Evolutionary conservation across 2,797 vertebrate genomes (phyloP).

Genomic region (Spinibarbus caldwelli): DNA sequence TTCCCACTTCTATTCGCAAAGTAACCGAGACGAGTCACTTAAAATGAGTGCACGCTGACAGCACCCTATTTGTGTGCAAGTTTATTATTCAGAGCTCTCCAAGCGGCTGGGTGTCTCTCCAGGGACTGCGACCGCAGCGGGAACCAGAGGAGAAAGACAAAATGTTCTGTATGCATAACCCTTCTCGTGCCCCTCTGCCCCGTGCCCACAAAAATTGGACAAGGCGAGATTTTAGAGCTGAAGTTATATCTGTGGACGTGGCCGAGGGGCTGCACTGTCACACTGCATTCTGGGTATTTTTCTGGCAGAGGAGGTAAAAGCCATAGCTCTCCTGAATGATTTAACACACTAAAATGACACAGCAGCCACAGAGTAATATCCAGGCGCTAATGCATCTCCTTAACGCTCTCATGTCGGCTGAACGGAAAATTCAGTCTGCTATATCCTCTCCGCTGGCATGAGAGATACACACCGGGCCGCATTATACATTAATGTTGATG

Average conservation of each 20-base stretch:
- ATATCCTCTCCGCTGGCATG: background rate
- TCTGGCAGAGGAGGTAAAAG: constrained; percentile 43
- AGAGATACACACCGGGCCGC: background rate
- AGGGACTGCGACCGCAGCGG: background rate
- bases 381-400: constrained; percentile 47
- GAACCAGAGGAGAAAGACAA: constrained; percentile 6
- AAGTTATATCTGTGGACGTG: constrained; percentile 50
- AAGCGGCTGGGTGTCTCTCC: constrained; percentile 13
- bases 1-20: background rate
- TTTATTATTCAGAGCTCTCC: background rate
- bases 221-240: constrained; percentile 55
- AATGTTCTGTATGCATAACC: constrained; percentile 57
- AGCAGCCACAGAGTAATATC: constrained; percentile 46
- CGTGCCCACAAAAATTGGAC: constrained; percentile 43
- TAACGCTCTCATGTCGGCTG: constrained; percentile 6
- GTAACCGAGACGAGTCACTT: constrained; percentile 17
- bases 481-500: constrained; percentile 10
- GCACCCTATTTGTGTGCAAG: constrained; percentile 22
- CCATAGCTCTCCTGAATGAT: constrained; percentile 56
- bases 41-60: constrained; percentile 30
- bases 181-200: constrained; percentile 39
- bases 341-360: constrained; percentile 49
- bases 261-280: constrained; percentile 50
- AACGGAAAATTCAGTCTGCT: constrained; percentile 16
- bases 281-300: constrained; percentile 53